phyloP scores from a whole-genome alignment of 2,113 vertebrate genomes.

The Odontophorus gujanensis region DNA sequence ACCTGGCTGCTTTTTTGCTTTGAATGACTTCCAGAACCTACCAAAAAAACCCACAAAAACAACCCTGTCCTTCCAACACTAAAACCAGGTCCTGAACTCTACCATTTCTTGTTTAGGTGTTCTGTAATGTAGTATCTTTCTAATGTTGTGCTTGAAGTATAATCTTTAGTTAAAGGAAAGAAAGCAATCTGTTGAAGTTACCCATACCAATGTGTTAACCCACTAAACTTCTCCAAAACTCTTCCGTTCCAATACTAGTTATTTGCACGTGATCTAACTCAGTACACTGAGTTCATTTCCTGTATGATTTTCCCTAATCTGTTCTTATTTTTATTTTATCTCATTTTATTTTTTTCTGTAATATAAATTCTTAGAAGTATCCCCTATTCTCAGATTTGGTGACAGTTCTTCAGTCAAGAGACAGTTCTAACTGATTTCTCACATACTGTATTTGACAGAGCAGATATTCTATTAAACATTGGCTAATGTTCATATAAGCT shows the following conservation, averaged over 20 bases:
- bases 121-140: background rate
- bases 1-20: background rate
- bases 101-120: background rate
- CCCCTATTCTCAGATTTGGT: background rate
- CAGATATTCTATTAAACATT: background rate
- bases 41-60: background rate
- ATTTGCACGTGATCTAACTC: background rate
- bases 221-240: background rate
- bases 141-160: background rate
- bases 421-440: background rate
- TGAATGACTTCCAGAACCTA: background rate
- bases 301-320: background rate
- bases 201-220: background rate
- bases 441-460: background rate
- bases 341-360: background rate
- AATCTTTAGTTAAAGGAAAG: background rate
- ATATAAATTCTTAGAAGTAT: background rate
- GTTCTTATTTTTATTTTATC: background rate
- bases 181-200: background rate
- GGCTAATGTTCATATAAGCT: background rate
- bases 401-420: background rate
- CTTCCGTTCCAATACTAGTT: background rate
- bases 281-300: background rate
- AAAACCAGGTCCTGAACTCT: background rate
- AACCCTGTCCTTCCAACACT: background rate